These are phyloP conservation scores for Chrysocyon brachyurus DNA, from an alignment of 2,797 vertebrate genomes.

Conservation along the genomic window DNA sequence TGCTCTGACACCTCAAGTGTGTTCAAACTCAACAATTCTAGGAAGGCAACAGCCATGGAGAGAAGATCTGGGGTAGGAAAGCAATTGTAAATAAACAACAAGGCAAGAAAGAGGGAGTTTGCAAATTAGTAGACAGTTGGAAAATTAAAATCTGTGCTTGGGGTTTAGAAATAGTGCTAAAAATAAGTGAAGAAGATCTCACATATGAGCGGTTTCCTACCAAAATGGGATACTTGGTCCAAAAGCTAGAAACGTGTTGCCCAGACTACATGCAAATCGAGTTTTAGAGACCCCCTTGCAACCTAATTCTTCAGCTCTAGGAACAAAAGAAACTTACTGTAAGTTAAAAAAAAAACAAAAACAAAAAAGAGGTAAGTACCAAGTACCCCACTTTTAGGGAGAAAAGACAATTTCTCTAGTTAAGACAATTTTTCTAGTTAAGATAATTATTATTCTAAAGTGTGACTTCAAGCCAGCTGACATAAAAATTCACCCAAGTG, in stretches of 20 bases:
- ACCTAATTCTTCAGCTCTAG: slow-evolving; percentile 8
- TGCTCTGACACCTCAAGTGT: background rate
- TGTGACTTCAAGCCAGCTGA: background rate
- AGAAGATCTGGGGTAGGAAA: background rate
- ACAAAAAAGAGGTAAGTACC: background rate
- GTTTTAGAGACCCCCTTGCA: background rate
- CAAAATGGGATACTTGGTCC: slow-evolving; percentile 5
- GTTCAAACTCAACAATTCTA: background rate
- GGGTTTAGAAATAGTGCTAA: background rate
- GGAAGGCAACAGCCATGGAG: background rate
- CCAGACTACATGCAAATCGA: slow-evolving; percentile 17
- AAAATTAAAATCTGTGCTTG: background rate
- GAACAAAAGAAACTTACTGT: slow-evolving; percentile 8
- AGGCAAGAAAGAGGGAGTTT: slow-evolving; percentile 12
- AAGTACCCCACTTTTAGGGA: background rate
- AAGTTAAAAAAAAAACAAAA: slow-evolving; percentile 5
- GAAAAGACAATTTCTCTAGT: background rate
- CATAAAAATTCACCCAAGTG: background rate
- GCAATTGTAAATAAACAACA: background rate
- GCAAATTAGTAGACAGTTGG: background rate
- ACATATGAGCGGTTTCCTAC: background rate
- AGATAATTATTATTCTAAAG: slow-evolving; percentile 42
- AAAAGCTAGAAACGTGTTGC: slow-evolving; percentile 15
- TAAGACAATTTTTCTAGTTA: background rate
- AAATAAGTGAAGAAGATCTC: background rate